Base-by-base conservation (phyloP, 2,888 invertebrate genomes). In the Drosophila cognata region DNA sequence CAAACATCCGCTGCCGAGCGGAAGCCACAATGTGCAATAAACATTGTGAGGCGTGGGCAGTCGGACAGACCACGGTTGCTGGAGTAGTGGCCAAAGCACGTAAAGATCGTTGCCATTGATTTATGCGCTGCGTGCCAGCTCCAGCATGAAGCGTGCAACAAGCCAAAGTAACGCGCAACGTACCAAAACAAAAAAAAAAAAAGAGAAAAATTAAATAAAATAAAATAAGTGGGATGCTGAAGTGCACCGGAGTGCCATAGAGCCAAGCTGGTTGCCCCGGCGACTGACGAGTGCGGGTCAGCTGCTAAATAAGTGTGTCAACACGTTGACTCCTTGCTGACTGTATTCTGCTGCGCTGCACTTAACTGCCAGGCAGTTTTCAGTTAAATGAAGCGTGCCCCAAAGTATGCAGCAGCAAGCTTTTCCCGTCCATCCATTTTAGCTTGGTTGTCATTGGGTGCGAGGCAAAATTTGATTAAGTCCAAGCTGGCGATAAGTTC, bases 81-180 rank as follows among this genome's bases (percentile, higher is more conserved):
- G 71, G 65, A 71, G 63, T 71, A 55, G 65, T 77, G 81, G 52
- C 57, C 65, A 70, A 61, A 70, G 89, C 87, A 88, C 87, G 87
- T 88, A 90, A 82, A 85, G 91, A 85, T 90, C 87, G 85, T 88
- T 89, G 85, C 87, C 91, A 91, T 90, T 88, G 87, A 88, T 88
- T 88, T 88, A 88, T 91, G 89, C 75, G 75, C 88, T 67, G 88
- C 89, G 76, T 87, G 89, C 81, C 79, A 71, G 50, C 31, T 77
- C 70, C 58, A 85, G 86, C 89, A 71, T 87, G 85, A 81, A 77
- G 79, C 86, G 81, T 89, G 89, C 91, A 90, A 89, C 91, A 87
- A 89, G 88, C 90, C 77, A 86, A 57, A 67, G 64, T 71, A 66
- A 64, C 56, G 61, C 52, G 56, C 67, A 71, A 28, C 36, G 60